Conservation (phyloP, 2,113 vertebrate genomes). For the Lontra canadensis region DNA sequence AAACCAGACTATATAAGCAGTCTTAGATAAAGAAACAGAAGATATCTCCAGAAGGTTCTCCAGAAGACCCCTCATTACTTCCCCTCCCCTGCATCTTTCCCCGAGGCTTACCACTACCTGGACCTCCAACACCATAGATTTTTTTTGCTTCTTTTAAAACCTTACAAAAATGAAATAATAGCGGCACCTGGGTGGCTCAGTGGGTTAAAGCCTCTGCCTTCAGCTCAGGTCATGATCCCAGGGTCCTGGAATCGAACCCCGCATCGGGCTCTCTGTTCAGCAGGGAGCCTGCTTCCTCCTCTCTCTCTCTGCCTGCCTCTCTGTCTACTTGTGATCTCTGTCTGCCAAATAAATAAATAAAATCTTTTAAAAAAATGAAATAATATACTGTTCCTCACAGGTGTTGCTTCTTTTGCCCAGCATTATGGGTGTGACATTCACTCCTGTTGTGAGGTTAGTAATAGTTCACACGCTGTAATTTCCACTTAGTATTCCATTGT, state of each 20-base stretch:
- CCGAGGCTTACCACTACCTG: not conserved
- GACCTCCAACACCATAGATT: not conserved
- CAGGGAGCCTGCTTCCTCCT: too few relatives aligned
- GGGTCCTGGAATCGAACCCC: too few relatives aligned
- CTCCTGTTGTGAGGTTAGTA: fast-evolving
- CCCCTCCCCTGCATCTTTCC: fast-evolving
- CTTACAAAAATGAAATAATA: not conserved
- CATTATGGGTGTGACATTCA: not conserved
- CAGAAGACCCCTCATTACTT: not conserved
- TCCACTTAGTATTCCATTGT: not conserved
- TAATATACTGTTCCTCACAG: not conserved
- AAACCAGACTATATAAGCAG: not conserved
- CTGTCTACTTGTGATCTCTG: too few relatives aligned
- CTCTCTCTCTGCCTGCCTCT: too few relatives aligned
- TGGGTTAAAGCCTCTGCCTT: too few relatives aligned
- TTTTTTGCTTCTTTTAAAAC: not conserved
- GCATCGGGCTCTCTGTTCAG: too few relatives aligned
- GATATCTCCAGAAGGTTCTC: too few relatives aligned
- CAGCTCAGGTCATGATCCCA: too few relatives aligned
- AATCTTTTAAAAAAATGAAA: not conserved
- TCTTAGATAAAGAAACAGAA: not conserved
- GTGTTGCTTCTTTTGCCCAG: not conserved
- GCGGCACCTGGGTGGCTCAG: too few relatives aligned
- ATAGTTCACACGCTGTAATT: not conserved
- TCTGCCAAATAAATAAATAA: too few relatives aligned